These are phyloP conservation scores for Lagopus muta DNA, from an alignment of 2,113 vertebrate species.

Conservation along the genomic window DNA sequence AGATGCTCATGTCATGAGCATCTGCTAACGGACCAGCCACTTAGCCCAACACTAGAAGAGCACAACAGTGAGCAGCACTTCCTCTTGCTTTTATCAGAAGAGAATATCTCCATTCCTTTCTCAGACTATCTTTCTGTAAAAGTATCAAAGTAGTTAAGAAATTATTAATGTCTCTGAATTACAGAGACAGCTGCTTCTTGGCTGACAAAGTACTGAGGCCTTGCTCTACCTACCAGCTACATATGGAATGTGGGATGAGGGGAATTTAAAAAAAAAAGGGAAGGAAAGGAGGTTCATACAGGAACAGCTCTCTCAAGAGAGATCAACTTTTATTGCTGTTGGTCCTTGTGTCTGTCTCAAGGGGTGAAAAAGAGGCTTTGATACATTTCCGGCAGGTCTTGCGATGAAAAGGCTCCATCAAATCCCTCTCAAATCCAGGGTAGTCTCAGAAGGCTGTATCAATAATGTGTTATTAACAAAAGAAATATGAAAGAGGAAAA, in stretches of 20 bases:
- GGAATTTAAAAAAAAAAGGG: not conserved
- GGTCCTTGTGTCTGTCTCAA: not conserved
- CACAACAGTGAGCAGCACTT: not conserved
- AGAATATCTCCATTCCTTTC: not conserved
- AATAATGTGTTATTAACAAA: not conserved
- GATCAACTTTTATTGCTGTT: not conserved
- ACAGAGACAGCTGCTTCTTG: not conserved
- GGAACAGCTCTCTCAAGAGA: not conserved
- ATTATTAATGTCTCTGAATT: too few species aligned
- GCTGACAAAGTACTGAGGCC: not conserved
- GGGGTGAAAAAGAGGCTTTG: not conserved
- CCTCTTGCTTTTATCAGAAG: not conserved
- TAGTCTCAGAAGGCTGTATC: not conserved
- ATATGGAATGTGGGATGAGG: not conserved
- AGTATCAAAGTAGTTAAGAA: constrained; percentile 1
- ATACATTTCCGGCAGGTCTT: not conserved
- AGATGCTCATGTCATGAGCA: not conserved
- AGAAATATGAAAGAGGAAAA: not conserved
- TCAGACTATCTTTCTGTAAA: not conserved
- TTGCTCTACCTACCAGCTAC: not conserved
- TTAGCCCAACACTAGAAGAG: not conserved
- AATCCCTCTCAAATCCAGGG: not conserved
- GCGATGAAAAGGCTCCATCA: not conserved
- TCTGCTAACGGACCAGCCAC: not conserved
- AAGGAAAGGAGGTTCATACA: not conserved